phyloP scores from a whole-genome alignment of 2,797 vertebrate genomes.

The Micrastur ruficollis region DNA sequence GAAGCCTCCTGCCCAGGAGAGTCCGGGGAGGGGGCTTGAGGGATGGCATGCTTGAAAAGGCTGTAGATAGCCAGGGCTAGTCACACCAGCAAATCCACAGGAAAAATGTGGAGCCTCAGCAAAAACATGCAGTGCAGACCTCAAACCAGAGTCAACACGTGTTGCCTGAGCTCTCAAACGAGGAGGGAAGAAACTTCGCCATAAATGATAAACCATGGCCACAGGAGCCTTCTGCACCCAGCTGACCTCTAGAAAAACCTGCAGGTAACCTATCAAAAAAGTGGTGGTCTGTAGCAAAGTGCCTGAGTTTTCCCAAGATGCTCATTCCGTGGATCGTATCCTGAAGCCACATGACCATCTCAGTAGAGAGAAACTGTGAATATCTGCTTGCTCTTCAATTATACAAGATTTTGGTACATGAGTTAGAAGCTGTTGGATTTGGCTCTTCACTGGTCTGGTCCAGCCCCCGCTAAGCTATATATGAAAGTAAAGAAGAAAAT shows the following conservation, averaged over 20 bases:
- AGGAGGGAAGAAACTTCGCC: neutral
- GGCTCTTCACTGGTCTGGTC: neutral
- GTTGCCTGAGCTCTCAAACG: neutral
- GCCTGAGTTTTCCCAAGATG: neutral
- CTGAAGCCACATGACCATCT: neutral
- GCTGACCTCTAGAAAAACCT: neutral
- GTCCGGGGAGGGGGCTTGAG: neutral
- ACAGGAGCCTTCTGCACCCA: neutral
- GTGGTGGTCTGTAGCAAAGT: neutral
- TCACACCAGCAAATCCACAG: neutral
- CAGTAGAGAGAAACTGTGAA: neutral
- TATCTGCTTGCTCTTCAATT: neutral
- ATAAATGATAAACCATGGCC: neutral
- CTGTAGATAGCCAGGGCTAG: neutral
- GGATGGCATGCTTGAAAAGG: neutral
- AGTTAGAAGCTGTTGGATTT: neutral
- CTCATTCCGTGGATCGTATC: neutral
- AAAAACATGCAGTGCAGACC: neutral
- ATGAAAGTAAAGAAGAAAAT: neutral
- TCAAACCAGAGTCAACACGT: neutral
- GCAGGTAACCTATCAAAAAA: neutral
- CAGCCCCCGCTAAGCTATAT: neutral
- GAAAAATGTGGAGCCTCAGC: neutral
- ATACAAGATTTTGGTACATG: neutral
- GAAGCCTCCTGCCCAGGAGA: neutral